These are phyloP conservation scores for Pammene fasciana DNA, from an alignment of 2,888 invertebrate genomes.

Conservation along the genomic window DNA sequence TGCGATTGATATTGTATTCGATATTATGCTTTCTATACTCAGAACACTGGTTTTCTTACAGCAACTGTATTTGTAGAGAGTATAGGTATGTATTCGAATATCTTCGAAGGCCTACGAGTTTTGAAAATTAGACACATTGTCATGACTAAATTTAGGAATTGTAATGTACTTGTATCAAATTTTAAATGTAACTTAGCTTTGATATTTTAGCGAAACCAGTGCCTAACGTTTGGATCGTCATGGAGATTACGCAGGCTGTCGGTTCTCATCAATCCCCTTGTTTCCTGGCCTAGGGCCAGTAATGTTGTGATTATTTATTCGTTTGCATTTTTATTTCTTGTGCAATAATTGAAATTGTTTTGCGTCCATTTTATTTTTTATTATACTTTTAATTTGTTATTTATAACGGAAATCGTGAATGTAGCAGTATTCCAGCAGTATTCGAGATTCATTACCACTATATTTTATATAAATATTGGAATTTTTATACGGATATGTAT, in stretches of 20 bases:
- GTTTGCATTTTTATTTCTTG: conserved; percentile 60
- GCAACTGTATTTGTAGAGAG: conserved; percentile 18
- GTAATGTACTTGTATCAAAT: conserved; percentile 71
- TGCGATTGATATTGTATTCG: conserved; percentile 62
- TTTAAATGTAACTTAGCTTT: conserved; percentile 72
- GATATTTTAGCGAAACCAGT: conserved; percentile 78
- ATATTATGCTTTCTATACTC: conserved; percentile 63
- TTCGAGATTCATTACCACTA: conserved; percentile 55
- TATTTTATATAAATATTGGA: conserved; percentile 43
- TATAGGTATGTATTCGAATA: conserved; percentile 22
- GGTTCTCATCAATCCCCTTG: conserved; percentile 5
- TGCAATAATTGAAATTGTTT: conserved; percentile 80
- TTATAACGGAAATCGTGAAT: conserved; percentile 63
- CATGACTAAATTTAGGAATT: conserved; percentile 53
- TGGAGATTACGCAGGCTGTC: conserved; percentile 61
- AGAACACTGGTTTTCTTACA: conserved; percentile 45
- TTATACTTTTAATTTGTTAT: conserved; percentile 52
- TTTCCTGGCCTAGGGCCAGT: conserved; percentile 8
- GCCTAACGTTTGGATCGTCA: conserved; percentile 69
- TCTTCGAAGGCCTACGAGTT: conserved; percentile 11
- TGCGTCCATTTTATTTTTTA: conserved; percentile 76
- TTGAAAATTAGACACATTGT: conserved; percentile 18
- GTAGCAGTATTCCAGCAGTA: conserved; percentile 78
- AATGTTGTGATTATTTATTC: conserved; percentile 48
- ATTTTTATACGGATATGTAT: conserved; percentile 41